Evolutionary conservation across 53 echinoderm and acorn worm genomes (phyloP), one percentile per base, ranked within the genome.

Genomic region (Temnopleurus reevesii): DNA sequence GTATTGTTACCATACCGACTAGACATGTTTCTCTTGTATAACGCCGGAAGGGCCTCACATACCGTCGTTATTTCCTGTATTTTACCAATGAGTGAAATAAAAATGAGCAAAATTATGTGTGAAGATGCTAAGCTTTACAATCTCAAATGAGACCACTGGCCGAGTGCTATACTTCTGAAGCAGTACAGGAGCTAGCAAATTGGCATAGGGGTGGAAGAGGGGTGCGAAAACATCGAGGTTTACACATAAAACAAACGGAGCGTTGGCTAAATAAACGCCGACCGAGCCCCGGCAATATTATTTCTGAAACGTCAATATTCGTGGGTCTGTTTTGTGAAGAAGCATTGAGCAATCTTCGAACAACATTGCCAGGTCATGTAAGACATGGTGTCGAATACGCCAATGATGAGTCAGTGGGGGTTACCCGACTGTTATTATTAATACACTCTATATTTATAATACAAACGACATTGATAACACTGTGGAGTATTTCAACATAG

Each of bases 211-310:
- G 61, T 85, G 44, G 86, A 43, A 45, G 60, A 61, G 59, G 59
- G 44, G 45, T 45, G 45, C 23, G 45, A 60, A 85, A 59, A 85
- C 86, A 60, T 61, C 23, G 23, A 83, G 86, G 86, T 85, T 85
- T 85, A 85, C 86, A 85, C 86, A 85, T 85, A 59, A 85, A 85
- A 85, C 86, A 85, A 85, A 85, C 86, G 86, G 86, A 60, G 59
- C 59, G 86, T 85, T 85, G 86, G 86, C 60, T 85, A 85, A 85
- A 85, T 85, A 85, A 85, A 85, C 86, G 59, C 59, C 59, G 59
- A 45, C 86, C 86, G 86, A 85, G 86, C n/a, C 44, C 86, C 49
- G 24, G 86, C 46, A 59, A 85, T 85, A 60, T 85, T 85, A 85
- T 85, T 85, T 85, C 86, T 85, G 86, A 59, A 85, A 60, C 61